A percentile compares a stretch with the other conserved stretches of the same genome.
Conservation (phyloP, 1,140 invertebrate genomes). For the Lepidurus arcticus region DNA sequence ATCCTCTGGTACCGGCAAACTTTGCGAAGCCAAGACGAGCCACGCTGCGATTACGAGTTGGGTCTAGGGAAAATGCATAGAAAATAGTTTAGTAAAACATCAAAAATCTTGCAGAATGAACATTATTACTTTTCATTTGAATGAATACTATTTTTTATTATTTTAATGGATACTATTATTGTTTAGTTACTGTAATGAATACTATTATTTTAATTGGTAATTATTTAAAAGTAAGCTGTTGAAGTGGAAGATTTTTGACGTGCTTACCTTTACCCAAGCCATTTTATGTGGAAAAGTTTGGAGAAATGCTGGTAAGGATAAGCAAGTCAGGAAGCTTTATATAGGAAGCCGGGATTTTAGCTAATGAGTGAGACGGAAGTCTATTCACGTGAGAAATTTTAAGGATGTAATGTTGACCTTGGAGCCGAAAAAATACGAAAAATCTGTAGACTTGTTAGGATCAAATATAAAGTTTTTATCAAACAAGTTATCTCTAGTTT, state of each 20-base stretch:
- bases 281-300: background rate
- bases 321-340: constrained; percentile 4
- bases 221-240: no score
- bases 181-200: background rate
- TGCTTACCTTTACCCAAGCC: background rate
- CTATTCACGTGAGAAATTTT: background rate
- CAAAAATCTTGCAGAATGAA: no score
- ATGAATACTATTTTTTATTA: background rate
- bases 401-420: background rate
- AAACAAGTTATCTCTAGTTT: no score
- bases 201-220: background rate
- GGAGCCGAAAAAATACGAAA: background rate
- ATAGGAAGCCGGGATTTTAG: background rate
- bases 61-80: background rate
- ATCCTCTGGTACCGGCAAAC: background rate
- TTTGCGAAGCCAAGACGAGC: background rate
- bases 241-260: background rate
- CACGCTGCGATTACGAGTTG: background rate
- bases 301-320: background rate
- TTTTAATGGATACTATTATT: background rate
- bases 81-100: no score
- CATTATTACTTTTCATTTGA: background rate
- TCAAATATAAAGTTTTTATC: no score
- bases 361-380: background rate
- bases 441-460: background rate